Base-by-base conservation (phyloP, 1,140 invertebrate species). In the Drosophila sp. region DNA sequence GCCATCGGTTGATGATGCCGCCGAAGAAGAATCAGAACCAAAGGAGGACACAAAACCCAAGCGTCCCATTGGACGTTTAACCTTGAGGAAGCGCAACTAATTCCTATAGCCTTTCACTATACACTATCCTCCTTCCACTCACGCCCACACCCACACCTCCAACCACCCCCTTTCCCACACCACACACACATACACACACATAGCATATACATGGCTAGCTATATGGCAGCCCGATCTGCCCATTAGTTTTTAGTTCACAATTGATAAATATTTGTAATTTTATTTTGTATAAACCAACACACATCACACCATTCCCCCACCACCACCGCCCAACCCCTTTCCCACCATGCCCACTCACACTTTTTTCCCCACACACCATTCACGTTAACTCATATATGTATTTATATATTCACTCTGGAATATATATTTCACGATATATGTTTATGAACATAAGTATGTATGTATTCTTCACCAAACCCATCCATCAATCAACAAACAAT, bases 41-140 rank as follows among this genome's bases (percentile, higher is more conserved):
- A 91, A 91, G 71, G 90, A 91, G 78, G 84, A 87, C 60, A 55
- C 80, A 29, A 91, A 91, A 60, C 86, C 80, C 29, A 91, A 89
- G 71, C 90, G 90, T 55, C 83, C 90, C 30, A 70, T 89, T 23
- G 70, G 69, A 38, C 90, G 90, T 41, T 63, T 91, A 66, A 78
- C 83, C 62, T 78, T 91, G 72, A 80, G 90, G 72, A 91, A 90
- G 66, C 90, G 90, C 78, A 91, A 87, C 60, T 91, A 80, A 73
- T 47, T 27, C 25, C 8, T 30, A 40, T 7, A 50, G 11, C 23
- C 32, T 11, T 55, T 33, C 61, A 10, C 55, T 33, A 40, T 7
- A 44, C 41, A 44, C 10, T 38, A 57, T 11, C 38, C 23, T 17
- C 38, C 60, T 41, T 17, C 50, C 35, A 7, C 50, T 27, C 35